A percentile compares a stretch with the other conserved stretches of the same genome.
These are phyloP conservation scores for Phodopus roborovskii DNA, from an alignment of 2,113 vertebrate genomes.

Conservation along the genomic window DNA sequence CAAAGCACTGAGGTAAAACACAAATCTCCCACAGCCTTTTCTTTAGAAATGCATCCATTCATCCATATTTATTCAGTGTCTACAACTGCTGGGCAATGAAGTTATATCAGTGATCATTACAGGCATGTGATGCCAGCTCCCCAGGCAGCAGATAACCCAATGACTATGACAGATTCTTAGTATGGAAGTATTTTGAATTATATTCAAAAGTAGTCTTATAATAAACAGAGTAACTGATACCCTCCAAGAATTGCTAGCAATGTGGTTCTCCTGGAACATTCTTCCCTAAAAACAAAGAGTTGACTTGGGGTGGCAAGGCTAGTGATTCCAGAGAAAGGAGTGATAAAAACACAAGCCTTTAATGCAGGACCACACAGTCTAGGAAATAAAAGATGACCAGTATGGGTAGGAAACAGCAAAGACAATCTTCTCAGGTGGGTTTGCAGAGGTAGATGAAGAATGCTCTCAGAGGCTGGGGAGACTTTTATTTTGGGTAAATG, in stretches of 20 bases:
- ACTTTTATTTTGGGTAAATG: neutral
- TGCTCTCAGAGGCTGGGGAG: too few species aligned
- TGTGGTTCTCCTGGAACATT: neutral
- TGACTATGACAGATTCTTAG: neutral
- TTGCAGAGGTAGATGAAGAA: neutral
- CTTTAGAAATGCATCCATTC: neutral
- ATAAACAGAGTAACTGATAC: neutral
- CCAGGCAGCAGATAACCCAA: neutral
- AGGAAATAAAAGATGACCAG: neutral
- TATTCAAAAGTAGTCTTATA: neutral
- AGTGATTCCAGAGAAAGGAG: neutral
- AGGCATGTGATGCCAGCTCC: neutral
- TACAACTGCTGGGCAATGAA: neutral
- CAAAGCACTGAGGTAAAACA: neutral
- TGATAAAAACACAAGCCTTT: neutral
- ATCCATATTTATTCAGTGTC: neutral
- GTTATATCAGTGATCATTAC: neutral
- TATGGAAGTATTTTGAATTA: neutral
- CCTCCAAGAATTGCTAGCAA: neutral
- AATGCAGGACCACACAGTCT: neutral
- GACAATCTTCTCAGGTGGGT: neutral
- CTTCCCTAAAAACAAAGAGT: neutral
- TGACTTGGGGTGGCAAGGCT: neutral
- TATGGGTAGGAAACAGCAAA: neutral
- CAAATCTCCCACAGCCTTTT: neutral